phyloP scores from a whole-genome alignment of 2,113 vertebrate species.

The Indri indri region DNA sequence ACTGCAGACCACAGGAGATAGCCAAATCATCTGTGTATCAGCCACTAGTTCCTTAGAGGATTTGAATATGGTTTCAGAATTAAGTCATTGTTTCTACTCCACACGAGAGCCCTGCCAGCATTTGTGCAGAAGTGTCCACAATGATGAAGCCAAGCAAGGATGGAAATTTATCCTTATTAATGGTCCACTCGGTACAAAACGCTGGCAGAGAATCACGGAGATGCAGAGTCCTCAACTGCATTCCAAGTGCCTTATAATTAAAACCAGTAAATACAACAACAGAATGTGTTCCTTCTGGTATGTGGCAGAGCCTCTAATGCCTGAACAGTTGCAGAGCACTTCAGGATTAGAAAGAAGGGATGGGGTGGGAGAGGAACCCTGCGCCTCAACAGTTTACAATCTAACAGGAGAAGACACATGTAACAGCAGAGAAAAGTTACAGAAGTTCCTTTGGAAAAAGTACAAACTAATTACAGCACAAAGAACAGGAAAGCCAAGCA shows the following conservation, averaged over 20 bases:
- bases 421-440: background rate
- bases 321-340: background rate
- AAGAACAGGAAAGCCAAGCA: background rate
- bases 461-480: background rate
- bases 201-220: conserved; percentile 45
- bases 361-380: background rate
- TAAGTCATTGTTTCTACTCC: conserved; percentile 55
- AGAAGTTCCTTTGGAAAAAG: background rate
- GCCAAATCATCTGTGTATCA: background rate
- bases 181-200: conserved; percentile 38
- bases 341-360: background rate
- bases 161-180: conserved; percentile 29
- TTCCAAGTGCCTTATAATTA: conserved; percentile 63
- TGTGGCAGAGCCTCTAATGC: background rate
- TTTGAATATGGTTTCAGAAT: conserved; percentile 13
- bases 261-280: conserved; percentile 40
- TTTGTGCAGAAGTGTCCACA: background rate
- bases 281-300: conserved; percentile 20
- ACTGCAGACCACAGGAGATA: background rate
- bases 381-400: background rate
- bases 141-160: background rate
- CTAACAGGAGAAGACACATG: background rate
- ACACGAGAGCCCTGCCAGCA: background rate
- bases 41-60: conserved; percentile 24
- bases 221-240: background rate